phyloP scores from a whole-genome alignment of 2,797 vertebrate species.

The Psittacula echo region DNA sequence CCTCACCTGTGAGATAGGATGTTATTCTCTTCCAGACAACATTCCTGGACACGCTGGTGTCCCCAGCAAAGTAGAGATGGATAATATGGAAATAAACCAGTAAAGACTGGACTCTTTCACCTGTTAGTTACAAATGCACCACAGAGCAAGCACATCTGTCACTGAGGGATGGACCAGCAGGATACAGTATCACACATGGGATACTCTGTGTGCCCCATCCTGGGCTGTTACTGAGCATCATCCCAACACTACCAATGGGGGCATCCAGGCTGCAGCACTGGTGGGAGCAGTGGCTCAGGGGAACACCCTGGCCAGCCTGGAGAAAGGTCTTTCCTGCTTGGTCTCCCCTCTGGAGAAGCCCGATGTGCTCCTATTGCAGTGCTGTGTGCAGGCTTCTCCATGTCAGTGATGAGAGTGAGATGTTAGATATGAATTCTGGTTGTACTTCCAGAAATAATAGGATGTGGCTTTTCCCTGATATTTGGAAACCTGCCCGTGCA shows the following conservation, averaged over 20 bases:
- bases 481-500: neutral
- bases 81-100: neutral
- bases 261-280: fast-evolving
- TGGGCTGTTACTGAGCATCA: neutral
- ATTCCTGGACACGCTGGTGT: neutral
- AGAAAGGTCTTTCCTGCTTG: neutral
- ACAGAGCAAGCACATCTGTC: neutral
- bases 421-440: neutral
- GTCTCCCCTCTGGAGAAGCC: neutral
- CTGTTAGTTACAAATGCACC: neutral
- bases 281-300: neutral
- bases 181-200: neutral
- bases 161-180: neutral
- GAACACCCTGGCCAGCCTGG: neutral
- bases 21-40: neutral
- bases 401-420: neutral
- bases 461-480: neutral
- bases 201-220: neutral
- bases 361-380: neutral
- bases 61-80: neutral
- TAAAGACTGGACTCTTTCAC: no score
- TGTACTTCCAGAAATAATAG: neutral
- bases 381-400: neutral
- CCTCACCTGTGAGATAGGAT: neutral
- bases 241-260: neutral